phyloP scores from a whole-genome alignment of 2,113 vertebrate species.

The Ibidorhyncha struthersii region DNA sequence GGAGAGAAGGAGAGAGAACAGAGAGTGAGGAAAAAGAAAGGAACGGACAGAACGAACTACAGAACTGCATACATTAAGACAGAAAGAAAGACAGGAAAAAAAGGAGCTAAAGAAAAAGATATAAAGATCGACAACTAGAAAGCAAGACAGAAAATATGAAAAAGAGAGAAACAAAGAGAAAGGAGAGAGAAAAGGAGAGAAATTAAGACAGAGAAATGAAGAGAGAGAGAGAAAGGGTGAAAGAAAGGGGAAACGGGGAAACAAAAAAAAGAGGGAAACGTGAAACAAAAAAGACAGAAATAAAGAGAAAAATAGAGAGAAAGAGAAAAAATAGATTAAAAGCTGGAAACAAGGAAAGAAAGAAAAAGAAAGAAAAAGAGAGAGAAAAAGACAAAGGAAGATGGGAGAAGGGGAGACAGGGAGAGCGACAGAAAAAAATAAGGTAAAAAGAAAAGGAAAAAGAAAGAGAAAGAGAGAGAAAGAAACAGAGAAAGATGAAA shows the following conservation, averaged over 20 bases:
- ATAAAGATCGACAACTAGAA: neutral
- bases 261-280: neutral
- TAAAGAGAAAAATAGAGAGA: neutral
- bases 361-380: too few species aligned
- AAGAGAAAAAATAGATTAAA: neutral
- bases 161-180: neutral
- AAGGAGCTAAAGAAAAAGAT: neutral
- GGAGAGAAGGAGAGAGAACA: neutral
- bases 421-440: accelerated
- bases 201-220: neutral
- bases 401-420: accelerated
- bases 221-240: too few species aligned
- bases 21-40: neutral
- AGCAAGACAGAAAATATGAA: neutral
- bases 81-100: neutral
- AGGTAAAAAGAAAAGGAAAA: accelerated
- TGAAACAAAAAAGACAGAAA: too few species aligned
- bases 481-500: too few species aligned
- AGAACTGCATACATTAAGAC: neutral
- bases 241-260: neutral
- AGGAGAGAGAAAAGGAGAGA: neutral
- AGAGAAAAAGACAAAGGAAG: accelerated
- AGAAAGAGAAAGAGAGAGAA: too few species aligned
- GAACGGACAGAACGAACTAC: neutral
- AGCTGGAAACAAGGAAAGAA: neutral